A percentile compares a stretch with the other conserved stretches of the same genome.
Conservation (phyloP, 2,797 vertebrate genomes). For the Centroberyx gerrardi region DNA sequence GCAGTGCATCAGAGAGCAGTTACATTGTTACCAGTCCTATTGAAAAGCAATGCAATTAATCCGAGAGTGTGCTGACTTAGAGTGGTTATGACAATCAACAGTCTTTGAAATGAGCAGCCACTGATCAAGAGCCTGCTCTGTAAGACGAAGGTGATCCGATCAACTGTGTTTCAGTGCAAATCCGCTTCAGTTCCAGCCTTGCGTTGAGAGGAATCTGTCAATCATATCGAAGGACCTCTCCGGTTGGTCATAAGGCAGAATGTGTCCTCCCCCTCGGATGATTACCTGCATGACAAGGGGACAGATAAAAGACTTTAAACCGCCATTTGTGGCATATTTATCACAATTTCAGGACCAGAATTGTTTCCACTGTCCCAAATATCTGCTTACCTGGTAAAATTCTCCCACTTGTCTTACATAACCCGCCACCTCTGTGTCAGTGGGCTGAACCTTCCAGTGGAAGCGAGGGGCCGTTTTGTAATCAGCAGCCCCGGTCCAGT, state of each 20-base stretch:
- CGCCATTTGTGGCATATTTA: accelerated
- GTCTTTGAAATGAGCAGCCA: constrained; percentile 42
- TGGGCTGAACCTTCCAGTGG: constrained; percentile 89
- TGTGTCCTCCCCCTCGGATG: constrained; percentile 90
- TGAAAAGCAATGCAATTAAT: neutral
- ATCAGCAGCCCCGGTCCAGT: constrained; percentile 85
- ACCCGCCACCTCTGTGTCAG: constrained; percentile 90
- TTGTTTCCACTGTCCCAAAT: accelerated
- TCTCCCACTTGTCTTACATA: constrained; percentile 88
- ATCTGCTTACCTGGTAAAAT: constrained; percentile 88
- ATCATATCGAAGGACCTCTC: constrained; percentile 90
- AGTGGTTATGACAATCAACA: constrained; percentile 29
- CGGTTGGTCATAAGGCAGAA: constrained; percentile 90
- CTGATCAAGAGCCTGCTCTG: neutral
- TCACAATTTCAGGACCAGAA: neutral
- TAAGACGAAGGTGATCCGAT: constrained; percentile 1
- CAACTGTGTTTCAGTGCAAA: neutral
- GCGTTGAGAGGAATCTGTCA: constrained; percentile 89
- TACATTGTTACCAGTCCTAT: neutral
- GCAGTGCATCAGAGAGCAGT: constrained; percentile 7
- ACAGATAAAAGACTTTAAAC: neutral
- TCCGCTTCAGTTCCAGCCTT: constrained; percentile 65
- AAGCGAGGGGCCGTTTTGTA: constrained; percentile 82
- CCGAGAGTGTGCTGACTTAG: constrained; percentile 18
- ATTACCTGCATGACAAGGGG: constrained; percentile 82